phyloP scores from a whole-genome alignment of 2,113 vertebrate species.

The Rhineura floridana region DNA sequence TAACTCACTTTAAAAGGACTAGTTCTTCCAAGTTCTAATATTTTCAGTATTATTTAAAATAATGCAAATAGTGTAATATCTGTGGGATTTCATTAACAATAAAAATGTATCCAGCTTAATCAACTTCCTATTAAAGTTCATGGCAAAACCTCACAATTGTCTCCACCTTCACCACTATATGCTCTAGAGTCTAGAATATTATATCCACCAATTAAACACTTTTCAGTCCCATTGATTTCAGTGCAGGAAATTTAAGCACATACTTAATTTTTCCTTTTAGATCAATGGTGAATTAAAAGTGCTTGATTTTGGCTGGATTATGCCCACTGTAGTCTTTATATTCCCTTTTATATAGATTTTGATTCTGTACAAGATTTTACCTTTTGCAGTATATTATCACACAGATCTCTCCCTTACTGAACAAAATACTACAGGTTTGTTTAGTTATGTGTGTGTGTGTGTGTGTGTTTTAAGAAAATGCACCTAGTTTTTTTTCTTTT shows the following conservation, averaged over 20 bases:
- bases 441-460: too few species aligned
- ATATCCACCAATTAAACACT: not conserved
- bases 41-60: constrained; percentile 7
- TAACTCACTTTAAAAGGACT: not conserved
- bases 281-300: not conserved
- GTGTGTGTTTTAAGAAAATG: not conserved
- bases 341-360: not conserved
- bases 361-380: too few species aligned
- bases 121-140: not conserved
- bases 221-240: not conserved
- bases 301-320: not conserved
- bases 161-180: not conserved
- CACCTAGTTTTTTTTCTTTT: not conserved
- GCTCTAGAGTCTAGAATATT: not conserved
- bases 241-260: not conserved
- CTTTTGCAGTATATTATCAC: not conserved
- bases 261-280: not conserved
- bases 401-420: constrained; percentile 21
- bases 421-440: not conserved
- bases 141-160: not conserved
- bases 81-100: constrained; percentile 13
- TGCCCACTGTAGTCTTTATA: not conserved
- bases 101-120: constrained; percentile 15
- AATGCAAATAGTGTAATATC: not conserved
- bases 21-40: not conserved